Percentiles rank a stretch among this genome's conserved stretches.
phyloP scores from a whole-genome alignment of 2,888 invertebrate species.

The Lasioglossum villosulum region DNA sequence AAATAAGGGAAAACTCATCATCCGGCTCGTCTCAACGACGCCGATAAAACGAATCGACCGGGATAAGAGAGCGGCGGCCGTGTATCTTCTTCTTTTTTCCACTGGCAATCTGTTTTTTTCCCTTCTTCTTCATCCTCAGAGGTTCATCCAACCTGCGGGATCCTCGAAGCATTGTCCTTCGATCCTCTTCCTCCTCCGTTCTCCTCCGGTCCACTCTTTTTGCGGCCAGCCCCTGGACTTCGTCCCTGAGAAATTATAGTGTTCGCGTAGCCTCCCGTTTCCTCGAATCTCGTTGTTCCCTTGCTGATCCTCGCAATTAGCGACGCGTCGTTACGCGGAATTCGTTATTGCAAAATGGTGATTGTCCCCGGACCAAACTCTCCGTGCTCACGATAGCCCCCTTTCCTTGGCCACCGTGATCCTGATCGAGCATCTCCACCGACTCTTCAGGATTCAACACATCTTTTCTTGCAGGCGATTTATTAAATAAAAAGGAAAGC shows the following conservation, averaged over 20 bases:
- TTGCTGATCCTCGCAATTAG: constrained; percentile 34
- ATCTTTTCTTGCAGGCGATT: not conserved
- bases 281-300: constrained; percentile 39
- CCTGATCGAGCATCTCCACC: not conserved
- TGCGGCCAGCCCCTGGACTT: constrained; percentile 11
- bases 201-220: constrained; percentile 18
- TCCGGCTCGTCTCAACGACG: constrained; percentile 67
- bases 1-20: constrained; percentile 77
- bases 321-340: constrained; percentile 32
- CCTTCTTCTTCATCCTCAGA: not conserved
- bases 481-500: not conserved
- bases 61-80: constrained; percentile 66
- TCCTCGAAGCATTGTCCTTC: constrained; percentile 38
- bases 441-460: not conserved
- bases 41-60: constrained; percentile 74
- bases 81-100: not conserved
- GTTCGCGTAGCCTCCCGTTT: constrained; percentile 25
- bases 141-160: not conserved
- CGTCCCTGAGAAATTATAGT: constrained; percentile 48
- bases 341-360: constrained; percentile 38
- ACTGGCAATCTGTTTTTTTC: not conserved
- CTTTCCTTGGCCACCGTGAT: too few species aligned
- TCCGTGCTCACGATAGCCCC: not conserved
- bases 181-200: constrained; percentile 12
- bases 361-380: not conserved